These are phyloP conservation scores for Phrixothrix hirtus DNA, from an alignment of 2,888 invertebrate genomes.

Conservation along the genomic window DNA sequence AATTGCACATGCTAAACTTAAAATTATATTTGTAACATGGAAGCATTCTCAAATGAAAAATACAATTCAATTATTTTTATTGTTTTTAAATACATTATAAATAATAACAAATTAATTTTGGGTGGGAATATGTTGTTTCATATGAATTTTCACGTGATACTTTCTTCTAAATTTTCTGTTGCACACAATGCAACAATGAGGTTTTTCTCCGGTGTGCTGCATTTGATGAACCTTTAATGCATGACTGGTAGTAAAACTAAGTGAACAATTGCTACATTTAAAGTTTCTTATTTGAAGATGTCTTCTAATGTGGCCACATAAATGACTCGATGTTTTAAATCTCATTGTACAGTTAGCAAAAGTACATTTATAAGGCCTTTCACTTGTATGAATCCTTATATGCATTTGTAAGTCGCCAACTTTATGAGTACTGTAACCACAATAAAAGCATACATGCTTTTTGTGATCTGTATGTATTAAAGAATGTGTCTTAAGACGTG, in stretches of 20 bases:
- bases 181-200: slow-evolving; percentile 37
- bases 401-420: slow-evolving; percentile 40
- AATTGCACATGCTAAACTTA: too few species aligned
- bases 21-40: too few species aligned
- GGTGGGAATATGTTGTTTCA: slow-evolving; percentile 34
- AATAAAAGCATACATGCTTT: slow-evolving; percentile 37
- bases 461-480: slow-evolving; percentile 37
- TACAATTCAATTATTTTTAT: too few species aligned
- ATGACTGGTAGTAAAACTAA: slow-evolving; percentile 36
- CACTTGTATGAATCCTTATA: slow-evolving; percentile 39
- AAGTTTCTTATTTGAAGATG: slow-evolving; percentile 38
- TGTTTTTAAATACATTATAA: background rate
- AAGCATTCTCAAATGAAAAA: too few species aligned
- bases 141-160: slow-evolving; percentile 39
- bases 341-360: slow-evolving; percentile 37
- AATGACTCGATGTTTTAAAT: slow-evolving; percentile 39
- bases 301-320: slow-evolving; percentile 37
- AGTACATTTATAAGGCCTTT: slow-evolving; percentile 39
- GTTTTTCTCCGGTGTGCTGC: slow-evolving; percentile 39
- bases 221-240: slow-evolving; percentile 40
- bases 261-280: slow-evolving; percentile 35
- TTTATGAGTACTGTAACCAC: slow-evolving; percentile 38
- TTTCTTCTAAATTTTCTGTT: slow-evolving; percentile 37
- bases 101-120: background rate
- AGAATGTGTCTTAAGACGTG: slow-evolving; percentile 36